Evolutionary conservation across 1,140 invertebrate genomes (phyloP).

Genomic region (Tetragonula clypearis): DNA sequence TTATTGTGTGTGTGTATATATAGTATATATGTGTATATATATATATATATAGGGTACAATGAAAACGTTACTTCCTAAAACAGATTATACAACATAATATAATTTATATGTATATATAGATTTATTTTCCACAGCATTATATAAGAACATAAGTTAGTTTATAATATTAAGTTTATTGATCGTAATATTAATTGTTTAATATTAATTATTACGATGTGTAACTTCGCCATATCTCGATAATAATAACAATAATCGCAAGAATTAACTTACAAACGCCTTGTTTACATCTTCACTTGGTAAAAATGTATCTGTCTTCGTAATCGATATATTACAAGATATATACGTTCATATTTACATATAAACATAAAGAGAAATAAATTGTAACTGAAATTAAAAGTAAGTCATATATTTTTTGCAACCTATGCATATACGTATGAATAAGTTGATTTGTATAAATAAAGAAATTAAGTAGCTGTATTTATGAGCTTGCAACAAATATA

Average conservation of each 20-base stretch:
- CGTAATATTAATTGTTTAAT: constrained; percentile 47
- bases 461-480: constrained; percentile 50
- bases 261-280: constrained; percentile 46
- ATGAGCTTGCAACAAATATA: constrained; percentile 36
- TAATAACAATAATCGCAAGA: constrained; percentile 34
- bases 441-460: constrained; percentile 36
- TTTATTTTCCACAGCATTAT: constrained; percentile 57
- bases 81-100: constrained; percentile 33
- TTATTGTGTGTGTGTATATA: too few species aligned
- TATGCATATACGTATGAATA: constrained; percentile 19
- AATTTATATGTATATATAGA: constrained; percentile 67
- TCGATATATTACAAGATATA: constrained; percentile 58
- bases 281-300: constrained; percentile 40
- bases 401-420: constrained; percentile 44
- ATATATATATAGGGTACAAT: not conserved
- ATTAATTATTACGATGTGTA: constrained; percentile 47
- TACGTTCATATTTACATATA: constrained; percentile 56
- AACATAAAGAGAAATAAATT: constrained; percentile 46
- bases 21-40: too few species aligned
- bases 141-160: constrained; percentile 63
- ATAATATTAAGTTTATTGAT: constrained; percentile 53
- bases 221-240: constrained; percentile 27
- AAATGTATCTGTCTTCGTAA: constrained; percentile 51
- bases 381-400: constrained; percentile 22
- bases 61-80: not conserved